These are phyloP conservation scores for Oopsacas minuta DNA, from an alignment of 37 sponge, comb jelly and placozoan species.

Conservation along the genomic window DNA sequence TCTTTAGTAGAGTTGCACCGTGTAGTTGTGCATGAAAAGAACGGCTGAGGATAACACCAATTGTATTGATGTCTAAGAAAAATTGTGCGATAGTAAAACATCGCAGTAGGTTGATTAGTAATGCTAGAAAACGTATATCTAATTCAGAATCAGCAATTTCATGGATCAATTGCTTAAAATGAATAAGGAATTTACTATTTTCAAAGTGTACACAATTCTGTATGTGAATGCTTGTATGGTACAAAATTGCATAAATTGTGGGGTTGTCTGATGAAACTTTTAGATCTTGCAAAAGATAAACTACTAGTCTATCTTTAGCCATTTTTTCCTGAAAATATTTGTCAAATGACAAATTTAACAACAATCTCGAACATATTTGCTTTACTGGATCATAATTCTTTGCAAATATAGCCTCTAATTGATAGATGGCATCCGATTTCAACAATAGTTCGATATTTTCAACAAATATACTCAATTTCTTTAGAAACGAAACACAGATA, in stretches of 20 bases:
- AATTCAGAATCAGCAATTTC: background rate
- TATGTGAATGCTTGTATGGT: background rate
- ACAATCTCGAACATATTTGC: background rate
- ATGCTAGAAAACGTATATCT: background rate
- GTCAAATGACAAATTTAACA: background rate
- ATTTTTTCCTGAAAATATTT: background rate
- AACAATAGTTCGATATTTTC: background rate
- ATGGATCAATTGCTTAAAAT: background rate
- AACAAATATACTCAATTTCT: background rate
- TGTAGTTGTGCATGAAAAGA: background rate
- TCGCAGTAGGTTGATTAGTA: background rate
- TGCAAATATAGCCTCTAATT: background rate
- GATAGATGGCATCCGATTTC: background rate
- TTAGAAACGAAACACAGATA: background rate
- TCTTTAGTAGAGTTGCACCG: background rate
- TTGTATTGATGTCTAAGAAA: background rate
- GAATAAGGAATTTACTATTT: background rate
- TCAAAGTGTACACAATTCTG: background rate
- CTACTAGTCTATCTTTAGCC: too few relatives aligned
- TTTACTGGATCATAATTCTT: background rate
- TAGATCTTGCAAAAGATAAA: too few relatives aligned
- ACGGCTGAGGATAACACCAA: background rate
- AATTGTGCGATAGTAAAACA: background rate
- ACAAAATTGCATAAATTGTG: background rate
- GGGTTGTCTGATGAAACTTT: background rate